Evolutionary conservation across 2,113 vertebrate species (phyloP).

Genomic region (Bombycilla garrulus): DNA sequence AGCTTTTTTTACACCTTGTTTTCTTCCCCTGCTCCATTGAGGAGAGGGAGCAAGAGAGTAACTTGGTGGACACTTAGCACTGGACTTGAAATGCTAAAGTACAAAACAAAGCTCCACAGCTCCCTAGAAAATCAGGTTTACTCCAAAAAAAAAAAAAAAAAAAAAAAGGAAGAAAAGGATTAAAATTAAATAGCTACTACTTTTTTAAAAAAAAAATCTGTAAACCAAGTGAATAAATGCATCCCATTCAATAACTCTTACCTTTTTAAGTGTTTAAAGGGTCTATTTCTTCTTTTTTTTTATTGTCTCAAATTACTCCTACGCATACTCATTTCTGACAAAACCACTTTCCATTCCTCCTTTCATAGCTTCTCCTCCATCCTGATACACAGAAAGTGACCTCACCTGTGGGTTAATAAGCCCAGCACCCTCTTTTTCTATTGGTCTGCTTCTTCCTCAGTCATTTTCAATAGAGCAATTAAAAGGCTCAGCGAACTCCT

Average conservation of each 20-base stretch:
- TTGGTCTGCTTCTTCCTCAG: not conserved
- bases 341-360: fast-evolving
- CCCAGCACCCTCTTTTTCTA: not conserved
- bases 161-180: not conserved
- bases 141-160: not conserved
- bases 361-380: not conserved
- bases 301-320: not conserved
- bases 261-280: not conserved
- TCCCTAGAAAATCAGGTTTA: not conserved
- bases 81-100: not conserved
- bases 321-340: not conserved
- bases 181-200: not conserved
- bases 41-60: not conserved
- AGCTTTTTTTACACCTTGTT: not conserved
- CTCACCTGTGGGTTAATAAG: not conserved
- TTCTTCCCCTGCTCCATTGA: not conserved
- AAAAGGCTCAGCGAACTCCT: not conserved
- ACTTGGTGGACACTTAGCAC: not conserved
- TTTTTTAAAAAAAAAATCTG: not conserved
- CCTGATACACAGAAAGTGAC: not conserved
- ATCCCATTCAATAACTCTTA: not conserved
- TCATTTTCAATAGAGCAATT: not conserved
- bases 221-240: not conserved
- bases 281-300: not conserved
- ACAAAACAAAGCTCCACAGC: not conserved